A percentile compares a stretch with the other conserved stretches of the same genome.
These are phyloP conservation scores for Melanogrammus aeglefinus DNA, from an alignment of 2,797 vertebrate genomes.

Conservation along the genomic window DNA sequence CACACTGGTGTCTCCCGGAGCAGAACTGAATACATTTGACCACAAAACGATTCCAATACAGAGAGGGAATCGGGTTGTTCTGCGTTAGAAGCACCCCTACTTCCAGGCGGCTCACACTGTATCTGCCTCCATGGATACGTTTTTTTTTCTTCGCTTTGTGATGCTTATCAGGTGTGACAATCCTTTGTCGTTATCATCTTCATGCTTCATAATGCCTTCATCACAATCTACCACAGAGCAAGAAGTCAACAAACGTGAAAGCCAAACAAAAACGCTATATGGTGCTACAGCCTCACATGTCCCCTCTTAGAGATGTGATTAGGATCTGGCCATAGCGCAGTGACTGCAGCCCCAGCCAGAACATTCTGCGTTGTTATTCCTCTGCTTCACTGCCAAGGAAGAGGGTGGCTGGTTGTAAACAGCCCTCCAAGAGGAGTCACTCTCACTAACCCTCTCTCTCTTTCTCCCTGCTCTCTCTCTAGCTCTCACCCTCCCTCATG, in stretches of 20 bases:
- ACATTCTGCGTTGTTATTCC: conserved; percentile 67
- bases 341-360: conserved; percentile 54
- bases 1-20: neutral
- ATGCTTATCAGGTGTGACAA: conserved; percentile 67
- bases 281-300: conserved; percentile 31
- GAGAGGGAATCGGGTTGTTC: neutral
- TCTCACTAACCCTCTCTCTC: neutral
- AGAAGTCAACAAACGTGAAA: conserved; percentile 37
- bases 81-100: neutral
- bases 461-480: neutral
- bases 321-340: conserved; percentile 64
- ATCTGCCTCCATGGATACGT: conserved; percentile 28
- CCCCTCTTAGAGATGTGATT: conserved; percentile 55
- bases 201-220: conserved; percentile 60
- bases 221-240: conserved; percentile 55
- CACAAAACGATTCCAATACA: too few species aligned
- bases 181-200: conserved; percentile 61
- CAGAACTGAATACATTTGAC: neutral
- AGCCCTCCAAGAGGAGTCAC: conserved; percentile 40
- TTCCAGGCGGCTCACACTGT: neutral
- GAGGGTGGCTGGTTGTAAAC: conserved; percentile 71
- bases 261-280: conserved; percentile 38
- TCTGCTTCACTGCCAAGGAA: conserved; percentile 64
- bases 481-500: conserved; percentile 41
- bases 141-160: conserved; percentile 50